Evolutionary conservation across 2,797 vertebrate genomes (phyloP), one percentile per base, ranked within the genome.

Genomic region (Sylvilagus floridanus): DNA sequence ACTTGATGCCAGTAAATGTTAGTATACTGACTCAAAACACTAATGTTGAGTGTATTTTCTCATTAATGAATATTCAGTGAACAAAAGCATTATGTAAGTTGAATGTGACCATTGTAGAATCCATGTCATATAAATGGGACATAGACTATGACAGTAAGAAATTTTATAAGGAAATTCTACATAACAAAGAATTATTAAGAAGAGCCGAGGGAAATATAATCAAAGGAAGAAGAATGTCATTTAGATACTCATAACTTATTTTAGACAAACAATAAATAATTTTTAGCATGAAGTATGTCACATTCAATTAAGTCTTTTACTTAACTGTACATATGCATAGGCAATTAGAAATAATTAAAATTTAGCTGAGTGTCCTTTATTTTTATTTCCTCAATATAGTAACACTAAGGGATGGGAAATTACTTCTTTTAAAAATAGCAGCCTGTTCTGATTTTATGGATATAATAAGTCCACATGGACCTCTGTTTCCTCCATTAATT

Each of bases 401-500:
- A 94, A 96, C 21, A 13, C 24, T 37, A 50, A 87, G 32, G 35
- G 32, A 91, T 12, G 60, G 60, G 95, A 90, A 52, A 78, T 88
- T 92, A 5, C 85, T 88, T 88, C 37, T 85, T 82, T 95, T 75
- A 84, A 92, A 87, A 95, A 66, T 65, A 95, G 63, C 35, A 91
- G 7, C n/a, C 63, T 89, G 19, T 90, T 94, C 60, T 75, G 77
- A 37, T 87, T 93, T 95, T 86, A 79, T 68, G 65, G 54, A 24
- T 73, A n/a, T n/a, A 86, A 68, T 71, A 82, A 78, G 42, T 85
- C 62, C 5, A 0, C n/a, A 32, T 3, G 13, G n/a, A 57, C 79
- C 3, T 83, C 71, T 81, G 30, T 24, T 76, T 90, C 50, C 62
- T 76, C 30, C 1, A 4, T 69, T 62, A 26, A 86, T 78, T 82